These are phyloP conservation scores for Cheumatopsyche charites DNA, from an alignment of 1,140 invertebrate genomes.

Conservation along the genomic window DNA sequence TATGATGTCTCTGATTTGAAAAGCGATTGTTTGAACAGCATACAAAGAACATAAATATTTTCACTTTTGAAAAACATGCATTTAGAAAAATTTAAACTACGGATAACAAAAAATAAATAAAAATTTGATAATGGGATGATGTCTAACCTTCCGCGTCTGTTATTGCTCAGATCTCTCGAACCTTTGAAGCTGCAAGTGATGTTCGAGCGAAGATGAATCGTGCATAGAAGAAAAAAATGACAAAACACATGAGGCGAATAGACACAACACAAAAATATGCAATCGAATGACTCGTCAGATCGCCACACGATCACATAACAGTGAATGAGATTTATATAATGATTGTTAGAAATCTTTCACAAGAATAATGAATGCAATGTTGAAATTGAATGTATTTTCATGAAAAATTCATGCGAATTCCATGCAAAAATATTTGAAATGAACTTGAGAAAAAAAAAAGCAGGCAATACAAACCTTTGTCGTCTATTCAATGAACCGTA, in stretches of 20 bases:
- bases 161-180: conserved; percentile 58
- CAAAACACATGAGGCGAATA: conserved; percentile 40
- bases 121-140: neutral
- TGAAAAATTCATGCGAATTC: neutral
- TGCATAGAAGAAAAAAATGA: conserved; percentile 37
- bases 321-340: too few species aligned
- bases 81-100: too few species aligned
- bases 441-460: conserved; percentile 48
- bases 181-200: conserved; percentile 61
- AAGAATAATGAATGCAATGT: neutral
- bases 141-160: conserved; percentile 55
- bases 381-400: neutral
- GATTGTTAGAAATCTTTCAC: too few species aligned
- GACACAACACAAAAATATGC: conserved; percentile 22
- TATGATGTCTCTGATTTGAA: too few species aligned
- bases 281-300: conserved; percentile 1
- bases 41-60: too few species aligned
- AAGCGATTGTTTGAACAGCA: too few species aligned
- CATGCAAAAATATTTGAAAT: conserved; percentile 33
- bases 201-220: conserved; percentile 32
- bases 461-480: conserved; percentile 67
- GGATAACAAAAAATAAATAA: neutral
- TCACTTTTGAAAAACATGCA: neutral
- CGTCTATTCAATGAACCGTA: conserved; percentile 66
- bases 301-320: too few species aligned